Evolutionary conservation across 2,113 vertebrate species (phyloP).

Genomic region (Sebastes schlegelii): DNA sequence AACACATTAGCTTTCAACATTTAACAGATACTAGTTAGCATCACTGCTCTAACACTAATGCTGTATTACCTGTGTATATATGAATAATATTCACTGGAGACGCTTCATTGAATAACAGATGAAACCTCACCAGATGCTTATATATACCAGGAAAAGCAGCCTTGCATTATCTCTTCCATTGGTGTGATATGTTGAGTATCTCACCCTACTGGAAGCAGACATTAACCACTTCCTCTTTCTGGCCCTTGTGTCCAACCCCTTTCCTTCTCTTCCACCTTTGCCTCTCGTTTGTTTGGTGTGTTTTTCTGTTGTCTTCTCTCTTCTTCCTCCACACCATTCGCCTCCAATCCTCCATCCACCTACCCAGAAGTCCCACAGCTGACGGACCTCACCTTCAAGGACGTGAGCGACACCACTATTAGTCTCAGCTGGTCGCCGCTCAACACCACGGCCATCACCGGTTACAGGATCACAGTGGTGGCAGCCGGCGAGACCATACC

Average conservation of each 20-base stretch:
- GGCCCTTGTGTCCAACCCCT: slow-evolving; percentile 1
- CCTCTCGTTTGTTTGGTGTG: slow-evolving; percentile 22
- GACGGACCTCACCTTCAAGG: slow-evolving; percentile 95
- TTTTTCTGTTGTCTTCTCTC: background rate
- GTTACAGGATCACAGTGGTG: slow-evolving; percentile 96
- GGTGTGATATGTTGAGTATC: slow-evolving; percentile 51
- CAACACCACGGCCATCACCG: slow-evolving; percentile 92
- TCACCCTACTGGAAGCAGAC: slow-evolving; percentile 48
- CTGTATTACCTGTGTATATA: slow-evolving; percentile 38
- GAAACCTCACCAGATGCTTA: background rate
- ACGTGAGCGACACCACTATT: slow-evolving; percentile 95
- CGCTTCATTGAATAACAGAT: slow-evolving; percentile 40
- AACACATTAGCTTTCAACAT: slow-evolving; percentile 28
- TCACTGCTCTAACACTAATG: background rate
- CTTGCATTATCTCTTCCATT: slow-evolving; percentile 54
- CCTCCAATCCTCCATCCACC: slow-evolving; percentile 57
- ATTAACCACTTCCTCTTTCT: slow-evolving; percentile 44
- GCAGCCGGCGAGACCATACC: slow-evolving; percentile 94
- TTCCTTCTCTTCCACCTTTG: background rate
- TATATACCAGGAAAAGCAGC: slow-evolving; percentile 44
- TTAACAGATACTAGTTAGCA: background rate
- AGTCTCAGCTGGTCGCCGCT: slow-evolving; percentile 96
- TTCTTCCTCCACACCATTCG: background rate
- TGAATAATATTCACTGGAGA: slow-evolving; percentile 35
- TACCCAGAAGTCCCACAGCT: slow-evolving; percentile 91